Base-by-base conservation (phyloP, 1,140 invertebrate species). In the Trichomalopsis sarcophagae region DNA sequence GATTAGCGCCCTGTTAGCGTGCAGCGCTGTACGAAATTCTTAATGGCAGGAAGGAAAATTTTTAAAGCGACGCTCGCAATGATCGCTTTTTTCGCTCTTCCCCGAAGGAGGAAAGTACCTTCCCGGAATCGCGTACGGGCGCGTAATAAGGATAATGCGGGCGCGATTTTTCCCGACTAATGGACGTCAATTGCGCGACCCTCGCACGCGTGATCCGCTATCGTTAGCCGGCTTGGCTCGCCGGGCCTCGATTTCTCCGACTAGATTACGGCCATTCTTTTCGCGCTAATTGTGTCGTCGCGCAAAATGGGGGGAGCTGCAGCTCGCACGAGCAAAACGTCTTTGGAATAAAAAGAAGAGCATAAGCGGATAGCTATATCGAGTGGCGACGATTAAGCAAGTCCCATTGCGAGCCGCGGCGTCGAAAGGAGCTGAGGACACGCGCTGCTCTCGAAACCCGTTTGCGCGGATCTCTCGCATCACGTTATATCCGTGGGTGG, bases 151-250 rank as follows among this genome's bases (percentile, higher is more conserved):
- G 21, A 74, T 74, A 75, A 74, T 82, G 21, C 69, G 10, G 9
- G 68, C 40, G 40, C 69, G 14, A 74, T 82, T 82, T 82, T 81
- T 82, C 40, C 5, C 27, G n/a, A 4, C 40, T n/a, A 69, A 21
- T 6, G 2, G 6, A 30, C 7, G 30, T 36, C 55, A 75, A 75
- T 82, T 81, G 11, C 23, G 13, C 33, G 14, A 47, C 71, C 3
- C 33, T 36, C 4, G 50, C 47, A 27, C 27, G 27, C 1, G 27
- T 1, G 66, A 81, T 71, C 21, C 66, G 33, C 33, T 81, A 47
- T 40, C 40, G 40, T 40, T 40, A 40, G 40, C 40, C 5, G 9
- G 40, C 40, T n/a, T n/a, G n/a, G n/a, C 40, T 3, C 0, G 40
- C 9, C 40, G 40, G 9, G 40, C 40, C 2, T 36, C 5, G 9